Evolutionary conservation across 30 jellyfish, hydroid and myxozoan species (phyloP).

Genomic region (Pelagia noctiluca): DNA sequence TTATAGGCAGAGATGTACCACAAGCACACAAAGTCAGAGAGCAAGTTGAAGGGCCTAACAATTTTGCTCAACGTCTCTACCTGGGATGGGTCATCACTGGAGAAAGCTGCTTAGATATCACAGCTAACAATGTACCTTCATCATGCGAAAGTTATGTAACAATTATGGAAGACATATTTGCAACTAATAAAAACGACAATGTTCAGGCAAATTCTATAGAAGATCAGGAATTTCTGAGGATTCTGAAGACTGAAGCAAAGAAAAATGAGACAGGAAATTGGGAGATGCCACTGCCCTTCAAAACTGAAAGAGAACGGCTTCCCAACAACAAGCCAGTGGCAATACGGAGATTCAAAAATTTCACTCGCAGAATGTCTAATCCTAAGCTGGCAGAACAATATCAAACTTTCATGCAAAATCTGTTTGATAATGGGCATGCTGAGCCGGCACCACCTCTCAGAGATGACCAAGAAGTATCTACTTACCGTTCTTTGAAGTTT

Average conservation of each 20-base stretch:
- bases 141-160: constrained; percentile 35
- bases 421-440: constrained; percentile 52
- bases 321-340: constrained; percentile 53
- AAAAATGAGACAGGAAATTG: constrained; percentile 7
- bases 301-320: neutral
- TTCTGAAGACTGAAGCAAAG: constrained; percentile 39
- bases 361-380: constrained; percentile 2
- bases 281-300: neutral
- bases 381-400: constrained; percentile 32
- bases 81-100: constrained; percentile 54
- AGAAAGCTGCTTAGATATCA: constrained; percentile 42
- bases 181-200: constrained; percentile 32
- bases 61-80: constrained; percentile 29
- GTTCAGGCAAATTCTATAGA: constrained; percentile 37
- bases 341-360: constrained; percentile 11
- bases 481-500: constrained; percentile 74
- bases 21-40: constrained; percentile 56
- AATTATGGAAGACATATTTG: constrained; percentile 24
- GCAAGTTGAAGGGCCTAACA: constrained; percentile 28
- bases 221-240: constrained; percentile 20
- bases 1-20: constrained; percentile 44
- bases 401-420: constrained; percentile 45
- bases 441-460: constrained; percentile 35
- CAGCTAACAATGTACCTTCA: constrained; percentile 21
- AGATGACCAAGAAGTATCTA: constrained; percentile 61